phyloP scores from a whole-genome alignment of 2,113 vertebrate genomes.

The Siniperca knerii region DNA sequence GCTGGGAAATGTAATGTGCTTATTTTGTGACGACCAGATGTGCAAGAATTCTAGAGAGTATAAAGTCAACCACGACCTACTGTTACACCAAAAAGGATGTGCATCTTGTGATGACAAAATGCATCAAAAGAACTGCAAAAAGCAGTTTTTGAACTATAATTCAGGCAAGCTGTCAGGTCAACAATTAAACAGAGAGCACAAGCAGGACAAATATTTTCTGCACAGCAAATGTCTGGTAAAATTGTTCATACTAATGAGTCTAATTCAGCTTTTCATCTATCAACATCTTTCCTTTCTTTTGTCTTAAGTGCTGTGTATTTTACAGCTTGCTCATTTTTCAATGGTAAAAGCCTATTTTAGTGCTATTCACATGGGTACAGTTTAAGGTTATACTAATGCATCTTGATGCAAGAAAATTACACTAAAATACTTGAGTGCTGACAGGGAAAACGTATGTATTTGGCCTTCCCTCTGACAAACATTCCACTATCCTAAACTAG shows the following conservation, averaged over 20 bases:
- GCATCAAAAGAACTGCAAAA: constrained; percentile 13
- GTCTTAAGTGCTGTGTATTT: constrained; percentile 24
- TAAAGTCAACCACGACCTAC: constrained; percentile 42
- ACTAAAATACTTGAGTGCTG: constrained; percentile 29
- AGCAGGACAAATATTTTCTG: background rate
- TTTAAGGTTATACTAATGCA: constrained; percentile 35
- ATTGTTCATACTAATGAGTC: background rate
- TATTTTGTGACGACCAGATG: constrained; percentile 46
- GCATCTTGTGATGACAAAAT: constrained; percentile 37
- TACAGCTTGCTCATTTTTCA: background rate
- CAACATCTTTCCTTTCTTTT: constrained; percentile 6
- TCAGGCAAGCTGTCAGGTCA: constrained; percentile 7
- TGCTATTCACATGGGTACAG: background rate
- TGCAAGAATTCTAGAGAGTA: constrained; percentile 10
- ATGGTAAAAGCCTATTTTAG: constrained; percentile 5
- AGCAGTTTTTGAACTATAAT: constrained; percentile 33
- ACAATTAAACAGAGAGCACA: constrained; percentile 13
- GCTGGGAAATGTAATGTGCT: constrained; percentile 43
- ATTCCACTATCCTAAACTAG: background rate
- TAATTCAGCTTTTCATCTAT: constrained; percentile 26
- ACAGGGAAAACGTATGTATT: background rate
- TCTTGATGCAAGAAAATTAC: constrained; percentile 11
- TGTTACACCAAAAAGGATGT: constrained; percentile 28
- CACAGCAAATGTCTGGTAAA: background rate
- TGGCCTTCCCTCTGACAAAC: constrained; percentile 20